Percentiles rank a stretch among this genome's conserved stretches.
phyloP scores from a whole-genome alignment of 2,797 vertebrate species.

The Acanthurus tractus region DNA sequence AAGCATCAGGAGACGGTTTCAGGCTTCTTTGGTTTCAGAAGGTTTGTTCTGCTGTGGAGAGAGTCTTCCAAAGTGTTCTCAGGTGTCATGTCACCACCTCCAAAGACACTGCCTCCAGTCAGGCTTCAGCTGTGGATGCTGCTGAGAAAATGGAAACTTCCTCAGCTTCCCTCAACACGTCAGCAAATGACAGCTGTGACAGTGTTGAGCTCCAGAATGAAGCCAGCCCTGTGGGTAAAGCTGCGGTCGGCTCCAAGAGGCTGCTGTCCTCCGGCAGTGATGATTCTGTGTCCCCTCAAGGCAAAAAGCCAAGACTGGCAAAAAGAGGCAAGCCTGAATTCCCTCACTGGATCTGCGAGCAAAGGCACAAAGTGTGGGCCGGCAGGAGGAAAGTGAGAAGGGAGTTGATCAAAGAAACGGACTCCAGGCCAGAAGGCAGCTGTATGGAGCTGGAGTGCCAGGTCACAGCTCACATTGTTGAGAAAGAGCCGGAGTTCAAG shows the following conservation, averaged over 20 bases:
- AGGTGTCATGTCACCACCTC: constrained; percentile 77
- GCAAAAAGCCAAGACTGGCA: constrained; percentile 65
- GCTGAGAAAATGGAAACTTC: constrained; percentile 58
- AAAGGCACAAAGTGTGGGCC: constrained; percentile 89
- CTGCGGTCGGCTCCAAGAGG: constrained; percentile 76
- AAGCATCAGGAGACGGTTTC: constrained; percentile 70
- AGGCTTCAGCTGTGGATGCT: not conserved
- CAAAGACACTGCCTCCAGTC: constrained; percentile 27
- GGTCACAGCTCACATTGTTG: constrained; percentile 85
- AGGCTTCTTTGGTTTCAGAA: constrained; percentile 80
- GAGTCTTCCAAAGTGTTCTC: constrained; percentile 84
- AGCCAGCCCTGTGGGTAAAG: constrained; percentile 29
- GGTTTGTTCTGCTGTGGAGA: constrained; percentile 76
- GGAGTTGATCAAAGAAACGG: constrained; percentile 83
- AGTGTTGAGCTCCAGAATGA: constrained; percentile 37
- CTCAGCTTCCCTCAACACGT: constrained; percentile 53
- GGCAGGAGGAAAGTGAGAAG: constrained; percentile 89
- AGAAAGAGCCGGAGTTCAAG: constrained; percentile 70
- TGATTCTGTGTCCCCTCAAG: constrained; percentile 46
- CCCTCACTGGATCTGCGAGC: constrained; percentile 82
- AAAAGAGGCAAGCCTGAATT: constrained; percentile 24
- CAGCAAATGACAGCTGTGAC: constrained; percentile 60
- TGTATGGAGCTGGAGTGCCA: constrained; percentile 85
- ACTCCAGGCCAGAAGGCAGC: constrained; percentile 64
- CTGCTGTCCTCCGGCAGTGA: constrained; percentile 57